Percentiles rank a stretch among this genome's conserved stretches.
Conservation (phyloP, 2,113 vertebrate genomes). For the Otolemur garnettii region DNA sequence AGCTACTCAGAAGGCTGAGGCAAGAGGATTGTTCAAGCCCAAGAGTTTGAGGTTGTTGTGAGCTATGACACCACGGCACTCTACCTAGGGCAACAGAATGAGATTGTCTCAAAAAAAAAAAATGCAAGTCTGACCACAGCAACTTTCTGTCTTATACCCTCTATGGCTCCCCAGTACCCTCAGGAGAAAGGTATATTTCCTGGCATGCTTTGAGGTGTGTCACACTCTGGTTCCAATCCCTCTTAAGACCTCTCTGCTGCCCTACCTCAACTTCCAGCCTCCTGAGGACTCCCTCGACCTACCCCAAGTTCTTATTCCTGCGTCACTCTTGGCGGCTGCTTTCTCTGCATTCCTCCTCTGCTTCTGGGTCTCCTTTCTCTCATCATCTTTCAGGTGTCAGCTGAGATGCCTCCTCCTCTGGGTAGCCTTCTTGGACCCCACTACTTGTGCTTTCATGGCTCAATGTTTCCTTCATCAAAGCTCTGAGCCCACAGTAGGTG, state of each 20-base stretch:
- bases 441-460: background rate
- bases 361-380: background rate
- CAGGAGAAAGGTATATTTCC: background rate
- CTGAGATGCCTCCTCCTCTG: background rate
- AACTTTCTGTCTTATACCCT: background rate
- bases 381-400: background rate
- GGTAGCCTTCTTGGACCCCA: constrained; percentile 19
- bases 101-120: background rate
- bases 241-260: background rate
- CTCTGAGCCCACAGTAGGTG: background rate
- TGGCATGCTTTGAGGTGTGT: background rate
- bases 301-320: background rate
- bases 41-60: too few species aligned
- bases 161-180: background rate
- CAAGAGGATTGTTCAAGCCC: too few species aligned
- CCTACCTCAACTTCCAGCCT: background rate
- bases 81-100: too few species aligned
- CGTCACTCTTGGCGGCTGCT: too few species aligned
- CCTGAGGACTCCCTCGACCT: too few species aligned
- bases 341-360: background rate
- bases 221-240: too few species aligned
- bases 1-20: too few species aligned
- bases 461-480: background rate
- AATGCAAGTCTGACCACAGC: background rate
- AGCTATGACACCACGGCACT: too few species aligned